Evolutionary conservation across 2,797 vertebrate species (phyloP).

Genomic region (Phrynocephalus forsythii): DNA sequence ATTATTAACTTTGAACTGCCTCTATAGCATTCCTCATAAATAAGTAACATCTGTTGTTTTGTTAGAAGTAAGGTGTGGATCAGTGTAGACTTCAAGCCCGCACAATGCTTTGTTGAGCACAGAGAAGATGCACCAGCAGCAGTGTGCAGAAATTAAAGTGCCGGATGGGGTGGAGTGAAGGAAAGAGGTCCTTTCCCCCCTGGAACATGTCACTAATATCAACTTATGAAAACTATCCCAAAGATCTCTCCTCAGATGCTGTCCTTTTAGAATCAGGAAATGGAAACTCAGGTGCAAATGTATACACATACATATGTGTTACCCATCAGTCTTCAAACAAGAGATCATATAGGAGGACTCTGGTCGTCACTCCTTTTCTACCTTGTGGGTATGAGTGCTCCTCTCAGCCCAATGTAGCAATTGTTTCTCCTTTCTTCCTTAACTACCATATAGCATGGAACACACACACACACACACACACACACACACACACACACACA

Average conservation of each 20-base stretch:
- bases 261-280: not conserved
- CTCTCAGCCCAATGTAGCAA: too few species aligned
- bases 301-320: not conserved
- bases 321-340: not conserved
- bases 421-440: too few species aligned
- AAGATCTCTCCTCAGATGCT: constrained; percentile 34
- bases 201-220: not conserved
- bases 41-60: constrained; percentile 38
- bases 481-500: too few species aligned
- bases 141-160: not conserved
- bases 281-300: accelerated
- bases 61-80: constrained; percentile 40
- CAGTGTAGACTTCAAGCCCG: constrained; percentile 32
- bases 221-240: constrained; percentile 13
- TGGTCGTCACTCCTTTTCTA: too few species aligned
- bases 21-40: constrained; percentile 32
- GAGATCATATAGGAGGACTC: not conserved
- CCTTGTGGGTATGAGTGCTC: too few species aligned
- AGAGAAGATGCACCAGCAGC: accelerated
- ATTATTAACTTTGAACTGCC: constrained; percentile 29
- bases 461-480: too few species aligned
- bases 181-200: not conserved
- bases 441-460: too few species aligned
- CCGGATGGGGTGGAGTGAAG: accelerated
- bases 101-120: not conserved